These are phyloP conservation scores for Scylla paramamosain DNA, from an alignment of 1,140 invertebrate species.

Conservation along the genomic window DNA sequence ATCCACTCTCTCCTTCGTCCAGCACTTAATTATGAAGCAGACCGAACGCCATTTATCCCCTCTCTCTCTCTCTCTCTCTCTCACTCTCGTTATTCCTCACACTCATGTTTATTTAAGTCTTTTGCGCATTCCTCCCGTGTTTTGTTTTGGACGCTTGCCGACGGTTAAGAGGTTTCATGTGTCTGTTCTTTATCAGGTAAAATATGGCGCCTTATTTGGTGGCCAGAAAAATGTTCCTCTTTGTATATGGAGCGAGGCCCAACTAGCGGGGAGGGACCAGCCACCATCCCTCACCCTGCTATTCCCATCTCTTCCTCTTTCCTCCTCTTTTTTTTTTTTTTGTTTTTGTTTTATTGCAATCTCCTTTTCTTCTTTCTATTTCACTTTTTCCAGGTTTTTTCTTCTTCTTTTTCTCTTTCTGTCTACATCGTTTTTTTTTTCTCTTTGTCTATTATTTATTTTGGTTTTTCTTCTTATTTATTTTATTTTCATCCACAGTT, in stretches of 20 bases:
- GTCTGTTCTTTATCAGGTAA: not conserved
- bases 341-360: too few species aligned
- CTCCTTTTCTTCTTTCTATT: too few species aligned
- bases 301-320: not conserved
- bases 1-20: too few species aligned
- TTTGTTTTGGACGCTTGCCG: not conserved
- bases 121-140: not conserved
- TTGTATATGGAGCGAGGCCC: not conserved
- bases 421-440: too few species aligned
- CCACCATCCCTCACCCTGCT: not conserved
- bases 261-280: not conserved
- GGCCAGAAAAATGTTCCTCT: not conserved
- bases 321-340: not conserved
- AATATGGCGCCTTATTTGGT: not conserved
- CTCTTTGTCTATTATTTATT: too few species aligned
- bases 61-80: too few species aligned
- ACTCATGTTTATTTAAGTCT: not conserved
- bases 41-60: too few species aligned
- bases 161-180: not conserved
- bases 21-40: too few species aligned
- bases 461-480: too few species aligned
- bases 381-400: too few species aligned
- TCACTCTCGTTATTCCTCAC: not conserved
- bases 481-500: too few species aligned
- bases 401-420: too few species aligned